Conservation (phyloP, 2,113 vertebrate species). For the Seriola rivoliana region DNA sequence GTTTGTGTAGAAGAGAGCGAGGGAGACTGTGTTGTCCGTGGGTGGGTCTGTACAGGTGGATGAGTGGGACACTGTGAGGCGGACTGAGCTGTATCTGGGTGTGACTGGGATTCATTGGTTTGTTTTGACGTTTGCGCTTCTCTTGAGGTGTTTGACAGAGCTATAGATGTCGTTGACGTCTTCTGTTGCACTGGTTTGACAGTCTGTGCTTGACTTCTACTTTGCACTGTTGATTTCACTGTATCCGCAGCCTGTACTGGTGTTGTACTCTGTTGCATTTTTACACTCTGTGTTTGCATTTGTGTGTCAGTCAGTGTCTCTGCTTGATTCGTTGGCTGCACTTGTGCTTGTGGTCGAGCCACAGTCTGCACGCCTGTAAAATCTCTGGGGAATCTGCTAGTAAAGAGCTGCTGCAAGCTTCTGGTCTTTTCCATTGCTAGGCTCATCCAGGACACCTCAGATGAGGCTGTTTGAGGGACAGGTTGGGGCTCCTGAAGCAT, state of each 20-base stretch:
- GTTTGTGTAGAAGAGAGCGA: constrained; percentile 34
- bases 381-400: constrained; percentile 77
- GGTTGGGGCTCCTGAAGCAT: constrained; percentile 49
- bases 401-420: constrained; percentile 87
- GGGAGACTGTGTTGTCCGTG: constrained; percentile 39
- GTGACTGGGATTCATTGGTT: constrained; percentile 33
- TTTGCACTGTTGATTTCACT: constrained; percentile 34
- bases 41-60: constrained; percentile 17
- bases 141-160: constrained; percentile 31
- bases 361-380: constrained; percentile 57
- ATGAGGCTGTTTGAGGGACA: constrained; percentile 32
- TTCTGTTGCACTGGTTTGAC: constrained; percentile 56
- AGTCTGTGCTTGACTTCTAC: constrained; percentile 38
- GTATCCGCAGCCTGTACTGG: constrained; percentile 18
- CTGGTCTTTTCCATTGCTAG: constrained; percentile 89
- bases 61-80: constrained; percentile 29
- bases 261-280: constrained; percentile 34
- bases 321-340: constrained; percentile 22
- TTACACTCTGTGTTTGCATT: constrained; percentile 32
- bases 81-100: constrained; percentile 35
- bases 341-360: constrained; percentile 51
- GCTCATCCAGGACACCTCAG: constrained; percentile 90
- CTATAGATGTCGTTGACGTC: background rate
- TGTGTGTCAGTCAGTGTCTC: constrained; percentile 28
- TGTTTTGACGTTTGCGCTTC: constrained; percentile 53